These are phyloP conservation scores for Lycorma delicatula DNA, from an alignment of 1,140 invertebrate genomes.

Conservation along the genomic window DNA sequence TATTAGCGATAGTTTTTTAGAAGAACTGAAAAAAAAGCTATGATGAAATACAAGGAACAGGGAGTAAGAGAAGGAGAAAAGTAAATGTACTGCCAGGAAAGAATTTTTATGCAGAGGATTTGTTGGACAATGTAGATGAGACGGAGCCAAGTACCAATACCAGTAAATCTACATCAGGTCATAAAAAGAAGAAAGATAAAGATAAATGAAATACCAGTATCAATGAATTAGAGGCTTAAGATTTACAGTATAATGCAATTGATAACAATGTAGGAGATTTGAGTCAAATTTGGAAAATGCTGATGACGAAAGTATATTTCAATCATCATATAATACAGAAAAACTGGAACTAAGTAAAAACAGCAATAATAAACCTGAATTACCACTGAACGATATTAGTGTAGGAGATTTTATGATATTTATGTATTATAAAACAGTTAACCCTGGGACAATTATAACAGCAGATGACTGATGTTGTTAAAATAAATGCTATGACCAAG, in stretches of 20 bases:
- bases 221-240: not conserved
- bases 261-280: not conserved
- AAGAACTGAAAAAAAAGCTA: conserved; percentile 2
- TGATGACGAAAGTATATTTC: not conserved
- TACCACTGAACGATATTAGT: not conserved
- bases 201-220: not conserved
- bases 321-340: not conserved
- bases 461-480: not conserved
- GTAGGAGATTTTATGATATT: not conserved
- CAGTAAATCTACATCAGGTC: not conserved
- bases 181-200: no score
- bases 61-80: not conserved
- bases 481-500: not conserved
- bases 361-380: not conserved
- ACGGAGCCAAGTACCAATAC: not conserved
- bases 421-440: not conserved
- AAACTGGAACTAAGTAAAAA: not conserved
- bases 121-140: not conserved
- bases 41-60: not conserved
- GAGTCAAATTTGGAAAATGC: not conserved
- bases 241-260: not conserved
- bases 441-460: not conserved
- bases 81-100: not conserved
- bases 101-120: not conserved
- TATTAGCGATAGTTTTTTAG: not conserved